Base-by-base conservation (phyloP, 2,113 vertebrate genomes). In the Rutilus rutilus region DNA sequence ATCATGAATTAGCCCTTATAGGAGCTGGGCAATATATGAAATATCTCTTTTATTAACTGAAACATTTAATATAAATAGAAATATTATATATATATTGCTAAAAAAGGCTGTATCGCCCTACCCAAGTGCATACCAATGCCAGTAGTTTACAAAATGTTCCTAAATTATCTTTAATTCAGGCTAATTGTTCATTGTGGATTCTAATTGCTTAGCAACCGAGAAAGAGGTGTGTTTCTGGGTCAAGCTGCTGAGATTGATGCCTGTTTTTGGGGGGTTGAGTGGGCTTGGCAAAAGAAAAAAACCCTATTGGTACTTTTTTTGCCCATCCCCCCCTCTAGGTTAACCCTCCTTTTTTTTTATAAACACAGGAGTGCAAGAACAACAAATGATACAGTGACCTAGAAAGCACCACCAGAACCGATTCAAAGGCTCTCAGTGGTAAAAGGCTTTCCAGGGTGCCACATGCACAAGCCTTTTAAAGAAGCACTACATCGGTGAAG, bases 361-460 rank as follows among this genome's bases (percentile, higher is more conserved):
- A 85, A 19, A 62, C 19, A 90, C 87, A 91, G 88, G 89, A 90
- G 85, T 14, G 60, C 87, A 85, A 82, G 45, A 71, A 65, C 62
- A 82, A 33, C 25, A 86, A 87, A 91, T 91, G 90, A 90, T 90
- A 92, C 90, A 87, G 88, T 93, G 94, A 94, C 94, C 93, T 93
- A 94, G 88, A 94, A 94, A 92, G 89, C 91, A 57, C 83, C 85
- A 45, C 73, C 15, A 79, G 90, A 90, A 93, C 92, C 90, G 86
- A 92, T 90, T 92, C 91, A 90, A 89, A 90, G 87, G 85, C 91
- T 84, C 91, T 92, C 86, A 89, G 88, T 89, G 87, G 85, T 88
- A 88, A 93, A 90, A 89, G n/a, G 88, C 87, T 91, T 91, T 90
- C 85, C 85, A 89, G 90, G 91, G 91, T 91, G 86, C 73, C 65